A percentile compares a stretch with the other conserved stretches of the same genome.
Evolutionary conservation across 1,140 invertebrate species (phyloP).

Genomic region (Drosophila pruinosa): DNA sequence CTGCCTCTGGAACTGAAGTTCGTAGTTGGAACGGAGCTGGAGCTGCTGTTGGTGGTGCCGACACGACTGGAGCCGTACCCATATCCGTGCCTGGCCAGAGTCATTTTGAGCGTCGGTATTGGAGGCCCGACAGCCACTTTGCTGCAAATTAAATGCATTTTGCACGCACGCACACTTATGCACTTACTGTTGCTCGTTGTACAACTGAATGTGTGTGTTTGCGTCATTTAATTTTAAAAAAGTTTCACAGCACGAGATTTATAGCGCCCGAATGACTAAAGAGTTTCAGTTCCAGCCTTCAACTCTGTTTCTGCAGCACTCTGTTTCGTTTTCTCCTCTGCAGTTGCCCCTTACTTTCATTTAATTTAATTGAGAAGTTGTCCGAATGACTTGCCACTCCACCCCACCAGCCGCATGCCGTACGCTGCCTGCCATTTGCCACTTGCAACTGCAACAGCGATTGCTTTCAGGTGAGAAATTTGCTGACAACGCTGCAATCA

Average conservation of each 20-base stretch:
- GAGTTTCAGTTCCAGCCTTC: slow-evolving; percentile 15
- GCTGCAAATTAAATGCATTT: slow-evolving; percentile 70
- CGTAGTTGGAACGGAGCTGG: not conserved
- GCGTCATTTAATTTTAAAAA: slow-evolving; percentile 78
- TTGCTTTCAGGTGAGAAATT: slow-evolving; percentile 24
- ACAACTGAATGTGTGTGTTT: slow-evolving; percentile 33
- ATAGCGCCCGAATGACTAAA: slow-evolving; percentile 51
- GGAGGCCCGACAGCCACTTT: slow-evolving; percentile 65
- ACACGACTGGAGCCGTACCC: slow-evolving; percentile 59
- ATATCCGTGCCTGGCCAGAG: slow-evolving; percentile 9
- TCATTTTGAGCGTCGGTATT: not conserved
- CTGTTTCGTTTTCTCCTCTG: not conserved
- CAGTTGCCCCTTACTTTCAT: slow-evolving; percentile 26
- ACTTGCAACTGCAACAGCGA: not conserved
- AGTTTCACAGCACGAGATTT: slow-evolving; percentile 71
- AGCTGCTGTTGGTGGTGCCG: slow-evolving; percentile 45
- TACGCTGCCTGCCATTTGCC: not conserved
- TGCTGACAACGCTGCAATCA: slow-evolving; percentile 47
- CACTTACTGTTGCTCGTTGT: not conserved
- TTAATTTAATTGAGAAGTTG: slow-evolving; percentile 75
- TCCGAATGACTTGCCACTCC: slow-evolving; percentile 31
- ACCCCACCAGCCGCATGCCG: not conserved
- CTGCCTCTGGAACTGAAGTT: not conserved
- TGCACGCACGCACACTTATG: slow-evolving; percentile 55
- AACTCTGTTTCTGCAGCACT: not conserved